phyloP scores from a whole-genome alignment of 1,140 invertebrate genomes.

The Drosophila trapezifrons region DNA sequence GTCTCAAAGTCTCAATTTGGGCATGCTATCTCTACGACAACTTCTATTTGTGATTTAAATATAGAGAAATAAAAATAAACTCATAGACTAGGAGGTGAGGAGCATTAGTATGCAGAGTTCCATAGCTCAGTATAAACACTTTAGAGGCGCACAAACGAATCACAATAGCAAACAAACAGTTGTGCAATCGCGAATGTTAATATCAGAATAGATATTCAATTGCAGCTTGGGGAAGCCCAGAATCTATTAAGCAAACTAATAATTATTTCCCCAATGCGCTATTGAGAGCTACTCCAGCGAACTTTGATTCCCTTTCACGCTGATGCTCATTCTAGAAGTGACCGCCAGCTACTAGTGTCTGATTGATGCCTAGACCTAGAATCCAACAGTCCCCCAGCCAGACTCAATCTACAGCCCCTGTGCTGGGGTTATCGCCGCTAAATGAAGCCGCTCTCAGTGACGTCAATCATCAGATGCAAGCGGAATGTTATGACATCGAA shows the following conservation, averaged over 20 bases:
- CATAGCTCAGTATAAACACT: constrained; percentile 23
- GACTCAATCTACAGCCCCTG: constrained; percentile 21
- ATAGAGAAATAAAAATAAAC: constrained; percentile 8
- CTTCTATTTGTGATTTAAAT: constrained; percentile 12
- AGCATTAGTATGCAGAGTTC: constrained; percentile 2
- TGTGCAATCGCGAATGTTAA: constrained; percentile 23
- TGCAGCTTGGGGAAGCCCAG: constrained; percentile 2
- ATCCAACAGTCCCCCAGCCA: constrained; percentile 1
- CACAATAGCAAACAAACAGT: constrained; percentile 19
- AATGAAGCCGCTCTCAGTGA: constrained; percentile 41
- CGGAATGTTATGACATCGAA: constrained; percentile 60
- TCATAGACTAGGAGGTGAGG: too few relatives aligned
- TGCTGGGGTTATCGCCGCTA: constrained; percentile 58
- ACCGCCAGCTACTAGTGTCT: constrained; percentile 5
- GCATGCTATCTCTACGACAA: background rate
- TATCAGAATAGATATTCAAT: constrained; percentile 14
- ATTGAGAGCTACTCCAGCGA: too few relatives aligned
- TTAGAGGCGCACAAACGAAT: constrained; percentile 39
- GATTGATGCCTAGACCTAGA: constrained; percentile 22
- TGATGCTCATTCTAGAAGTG: constrained; percentile 29
- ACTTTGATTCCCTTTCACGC: constrained; percentile 9
- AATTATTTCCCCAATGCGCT: background rate
- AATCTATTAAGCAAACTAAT: background rate
- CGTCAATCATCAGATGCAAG: constrained; percentile 61
- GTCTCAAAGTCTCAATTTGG: background rate